A percentile compares a stretch with the other conserved stretches of the same genome.
Evolutionary conservation across 2,888 invertebrate species (phyloP).

Genomic region (Coenonympha arcania): DNA sequence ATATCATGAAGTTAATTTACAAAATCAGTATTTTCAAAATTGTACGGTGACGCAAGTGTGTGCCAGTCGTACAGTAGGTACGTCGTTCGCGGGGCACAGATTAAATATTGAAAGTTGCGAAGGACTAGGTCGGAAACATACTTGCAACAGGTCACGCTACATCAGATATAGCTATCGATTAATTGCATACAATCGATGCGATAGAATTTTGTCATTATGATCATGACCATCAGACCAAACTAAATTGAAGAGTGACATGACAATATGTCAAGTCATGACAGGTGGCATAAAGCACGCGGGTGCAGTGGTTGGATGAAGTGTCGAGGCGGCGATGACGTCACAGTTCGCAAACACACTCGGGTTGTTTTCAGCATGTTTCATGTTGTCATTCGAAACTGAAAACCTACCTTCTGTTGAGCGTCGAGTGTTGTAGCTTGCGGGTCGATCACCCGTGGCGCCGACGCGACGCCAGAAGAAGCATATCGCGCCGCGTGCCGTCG

Average conservation of each 20-base stretch:
- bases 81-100: too few species aligned
- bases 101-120: too few species aligned
- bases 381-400: too few species aligned
- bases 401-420: too few species aligned
- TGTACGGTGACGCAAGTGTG: conserved; percentile 16
- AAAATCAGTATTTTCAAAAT: conserved; percentile 27
- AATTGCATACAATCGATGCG: too few species aligned
- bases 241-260: conserved; percentile 4
- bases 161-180: too few species aligned
- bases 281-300: conserved; percentile 15
- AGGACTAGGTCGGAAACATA: too few species aligned
- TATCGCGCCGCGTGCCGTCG: conserved; percentile 56
- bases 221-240: too few species aligned
- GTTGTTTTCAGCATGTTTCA: too few species aligned
- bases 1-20: conserved; percentile 24
- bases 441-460: conserved; percentile 10
- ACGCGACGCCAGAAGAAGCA: conserved; percentile 29
- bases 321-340: conserved; percentile 8
- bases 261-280: conserved; percentile 9
- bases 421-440: not conserved
- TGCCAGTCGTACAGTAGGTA: conserved; percentile 2
- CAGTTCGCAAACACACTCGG: not conserved
- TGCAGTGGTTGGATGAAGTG: conserved; percentile 1
- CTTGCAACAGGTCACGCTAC: too few species aligned
- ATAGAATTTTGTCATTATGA: too few species aligned